phyloP scores from a whole-genome alignment of 2,797 vertebrate species.

The Antrozous pallidus region DNA sequence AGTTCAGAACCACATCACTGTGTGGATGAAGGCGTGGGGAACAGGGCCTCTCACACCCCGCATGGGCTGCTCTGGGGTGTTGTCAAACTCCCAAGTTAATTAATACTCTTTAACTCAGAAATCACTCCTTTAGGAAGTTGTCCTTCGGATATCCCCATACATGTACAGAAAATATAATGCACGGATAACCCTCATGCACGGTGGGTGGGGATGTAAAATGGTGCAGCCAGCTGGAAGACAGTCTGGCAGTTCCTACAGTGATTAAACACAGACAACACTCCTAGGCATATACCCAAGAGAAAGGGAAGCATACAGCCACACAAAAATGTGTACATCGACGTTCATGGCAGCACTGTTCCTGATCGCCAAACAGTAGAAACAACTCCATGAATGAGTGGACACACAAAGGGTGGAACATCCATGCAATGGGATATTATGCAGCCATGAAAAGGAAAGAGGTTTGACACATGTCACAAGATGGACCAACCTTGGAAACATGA shows the following conservation, averaged over 20 bases:
- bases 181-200: neutral
- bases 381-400: neutral
- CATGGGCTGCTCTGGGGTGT: rapidly evolving
- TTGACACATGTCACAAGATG: rapidly evolving
- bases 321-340: neutral
- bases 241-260: neutral
- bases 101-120: neutral
- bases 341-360: neutral
- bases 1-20: rapidly evolving
- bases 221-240: neutral
- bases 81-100: neutral
- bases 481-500: neutral
- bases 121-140: neutral
- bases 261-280: neutral
- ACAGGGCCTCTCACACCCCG: too few relatives aligned
- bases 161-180: neutral
- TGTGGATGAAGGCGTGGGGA: rapidly evolving
- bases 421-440: neutral
- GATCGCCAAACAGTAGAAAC: neutral
- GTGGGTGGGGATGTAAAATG: neutral
- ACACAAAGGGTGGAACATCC: neutral
- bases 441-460: neutral
- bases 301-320: neutral
- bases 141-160: rapidly evolving
- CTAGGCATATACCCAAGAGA: neutral